Evolutionary conservation across 2,113 vertebrate species (phyloP).

Genomic region (Bostrychus sinensis): DNA sequence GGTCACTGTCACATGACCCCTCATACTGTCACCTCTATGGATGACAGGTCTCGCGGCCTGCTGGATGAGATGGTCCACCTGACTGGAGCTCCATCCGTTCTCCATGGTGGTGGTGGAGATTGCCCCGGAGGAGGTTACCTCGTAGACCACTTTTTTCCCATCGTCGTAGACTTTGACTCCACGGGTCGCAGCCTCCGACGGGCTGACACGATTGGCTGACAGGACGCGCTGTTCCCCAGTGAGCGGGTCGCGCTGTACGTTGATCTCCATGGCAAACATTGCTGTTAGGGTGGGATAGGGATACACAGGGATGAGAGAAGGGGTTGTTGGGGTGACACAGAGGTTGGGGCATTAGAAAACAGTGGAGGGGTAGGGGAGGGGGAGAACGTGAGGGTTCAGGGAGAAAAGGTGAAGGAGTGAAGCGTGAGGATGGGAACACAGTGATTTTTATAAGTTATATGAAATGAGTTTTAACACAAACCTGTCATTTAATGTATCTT

Average conservation of each 20-base stretch:
- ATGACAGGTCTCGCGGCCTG: conserved; percentile 84
- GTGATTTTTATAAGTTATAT: conserved; percentile 25
- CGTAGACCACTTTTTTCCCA: conserved; percentile 94
- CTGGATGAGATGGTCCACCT: conserved; percentile 91
- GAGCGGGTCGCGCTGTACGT: conserved; percentile 94
- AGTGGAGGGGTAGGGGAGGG: conserved; percentile 27
- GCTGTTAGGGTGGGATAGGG: conserved; percentile 77
- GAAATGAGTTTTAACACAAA: conserved; percentile 7
- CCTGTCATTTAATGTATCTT: not conserved
- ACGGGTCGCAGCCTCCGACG: conserved; percentile 86
- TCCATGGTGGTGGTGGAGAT: conserved; percentile 84
- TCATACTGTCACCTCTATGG: conserved; percentile 72
- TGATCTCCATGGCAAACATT: conserved; percentile 99
- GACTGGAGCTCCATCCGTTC: conserved; percentile 92
- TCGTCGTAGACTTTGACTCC: conserved; percentile 96
- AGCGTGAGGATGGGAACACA: conserved; percentile 52
- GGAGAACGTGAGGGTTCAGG: conserved; percentile 26
- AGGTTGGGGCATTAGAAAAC: conserved; percentile 19
- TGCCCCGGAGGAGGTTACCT: conserved; percentile 87
- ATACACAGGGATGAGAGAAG: not conserved
- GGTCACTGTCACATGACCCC: conserved; percentile 73
- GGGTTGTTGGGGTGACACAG: conserved; percentile 7
- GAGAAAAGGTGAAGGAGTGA: conserved; percentile 52
- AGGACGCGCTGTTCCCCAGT: conserved; percentile 94
- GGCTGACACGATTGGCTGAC: conserved; percentile 88